Base-by-base conservation (phyloP, 2,888 invertebrate species). In the Seira musarum region DNA sequence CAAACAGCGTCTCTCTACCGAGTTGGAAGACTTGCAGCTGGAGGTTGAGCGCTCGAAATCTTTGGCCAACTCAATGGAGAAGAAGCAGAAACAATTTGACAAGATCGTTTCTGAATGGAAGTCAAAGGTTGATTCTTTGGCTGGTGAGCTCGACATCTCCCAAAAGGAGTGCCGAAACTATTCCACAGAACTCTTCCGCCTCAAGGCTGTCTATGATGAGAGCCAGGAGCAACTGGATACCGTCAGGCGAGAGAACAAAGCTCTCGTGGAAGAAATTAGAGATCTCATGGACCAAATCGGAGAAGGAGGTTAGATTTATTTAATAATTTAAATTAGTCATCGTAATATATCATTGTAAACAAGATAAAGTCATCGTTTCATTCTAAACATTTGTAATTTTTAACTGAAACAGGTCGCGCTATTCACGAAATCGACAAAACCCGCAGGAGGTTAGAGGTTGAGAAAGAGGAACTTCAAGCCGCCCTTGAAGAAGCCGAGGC, bases 51-150 rank as follows among this genome's bases (percentile, higher is more conserved):
- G 98, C 89, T 97, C 98, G 87, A 96, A 96, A 87, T 94, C 96
- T 72, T 94, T 97, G 89, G 98, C 98, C 90, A 95, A 95, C 89
- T 96, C 97, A 86, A 95, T 98, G 88, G 99, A 99, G 91, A 99
- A 99, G 96, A 98, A 98, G 91, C 99, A 99, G 92, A 98, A 98
- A 92, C 96, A 96, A 87, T 99, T 99, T 93, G 99, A 99, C 93
- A 98, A 98, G 92, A 97, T 98, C 91, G 96, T 99, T 90, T 95
- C 96, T 87, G 99, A 99, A 94, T 99, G 99, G 99, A 98, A 99
- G 91, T 95, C 97, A 92, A 99, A 99, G 93, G 96, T 96, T 89
- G 97, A 98, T 89, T 98, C 98, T 90, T 93, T 98, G 88, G 95
- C 97, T 86, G 95, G 96, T 88, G 99, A 99, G 90, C 93, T 99